Percentiles rank a stretch among this genome's conserved stretches.
Evolutionary conservation across 2,113 vertebrate species (phyloP).

Genomic region (Heliornis fulica): DNA sequence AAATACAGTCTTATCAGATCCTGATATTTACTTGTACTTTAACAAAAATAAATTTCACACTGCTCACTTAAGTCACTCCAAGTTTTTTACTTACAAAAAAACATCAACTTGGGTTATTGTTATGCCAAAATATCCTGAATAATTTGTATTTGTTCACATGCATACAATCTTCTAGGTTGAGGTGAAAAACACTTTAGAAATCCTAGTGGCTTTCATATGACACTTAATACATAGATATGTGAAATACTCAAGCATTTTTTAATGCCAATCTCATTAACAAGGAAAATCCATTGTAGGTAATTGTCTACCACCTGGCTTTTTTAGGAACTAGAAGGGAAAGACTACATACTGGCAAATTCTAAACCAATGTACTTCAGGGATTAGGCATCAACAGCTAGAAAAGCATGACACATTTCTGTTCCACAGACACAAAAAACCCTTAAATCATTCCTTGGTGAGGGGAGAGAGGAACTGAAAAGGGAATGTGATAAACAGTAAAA

Average conservation of each 20-base stretch:
- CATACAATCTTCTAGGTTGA: background rate
- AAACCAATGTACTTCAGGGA: background rate
- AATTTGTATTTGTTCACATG: background rate
- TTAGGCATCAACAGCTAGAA: background rate
- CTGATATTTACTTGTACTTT: background rate
- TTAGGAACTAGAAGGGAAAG: background rate
- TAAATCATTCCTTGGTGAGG: background rate
- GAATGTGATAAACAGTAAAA: background rate
- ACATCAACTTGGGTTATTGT: background rate
- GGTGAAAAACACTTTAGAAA: background rate
- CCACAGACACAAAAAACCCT: background rate
- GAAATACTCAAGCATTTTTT: background rate
- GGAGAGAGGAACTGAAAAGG: background rate
- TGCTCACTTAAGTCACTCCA: background rate
- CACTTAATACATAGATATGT: rapidly evolving
- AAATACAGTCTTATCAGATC: conserved; percentile 10
- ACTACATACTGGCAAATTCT: background rate
- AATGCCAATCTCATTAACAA: background rate
- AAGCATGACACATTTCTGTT: background rate
- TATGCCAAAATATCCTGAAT: background rate
- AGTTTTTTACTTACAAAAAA: background rate
- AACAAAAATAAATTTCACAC: background rate
- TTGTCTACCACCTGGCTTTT: background rate
- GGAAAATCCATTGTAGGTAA: background rate
- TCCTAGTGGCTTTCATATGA: background rate